phyloP scores from a whole-genome alignment of 2,113 vertebrate species.

The Grus americana region DNA sequence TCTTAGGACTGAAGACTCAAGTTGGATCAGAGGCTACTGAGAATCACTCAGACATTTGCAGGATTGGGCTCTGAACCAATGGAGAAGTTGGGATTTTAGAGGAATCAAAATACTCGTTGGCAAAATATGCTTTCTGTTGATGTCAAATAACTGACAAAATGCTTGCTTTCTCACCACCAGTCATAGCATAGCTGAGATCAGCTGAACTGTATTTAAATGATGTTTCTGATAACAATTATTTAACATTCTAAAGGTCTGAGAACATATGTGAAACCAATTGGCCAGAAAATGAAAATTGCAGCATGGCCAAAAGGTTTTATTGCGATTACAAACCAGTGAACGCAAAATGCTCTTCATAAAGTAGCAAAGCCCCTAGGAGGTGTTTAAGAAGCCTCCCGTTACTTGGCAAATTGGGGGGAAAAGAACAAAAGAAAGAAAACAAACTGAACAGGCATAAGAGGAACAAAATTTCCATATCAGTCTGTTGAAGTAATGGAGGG shows the following conservation, averaged over 20 bases:
- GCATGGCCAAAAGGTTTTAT: constrained; percentile 6
- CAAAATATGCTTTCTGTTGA: neutral
- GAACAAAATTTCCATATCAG: constrained; percentile 11
- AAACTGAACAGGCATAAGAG: neutral
- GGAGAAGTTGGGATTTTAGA: neutral
- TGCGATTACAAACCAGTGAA: neutral
- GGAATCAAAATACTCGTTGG: neutral
- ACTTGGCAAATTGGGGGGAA: neutral
- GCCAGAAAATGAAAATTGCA: constrained; percentile 47
- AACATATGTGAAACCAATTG: constrained; percentile 38
- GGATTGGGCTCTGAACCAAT: neutral
- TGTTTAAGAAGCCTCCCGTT: neutral
- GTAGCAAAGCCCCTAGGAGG: neutral
- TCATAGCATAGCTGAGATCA: neutral
- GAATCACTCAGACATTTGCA: neutral
- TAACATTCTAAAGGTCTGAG: constrained; percentile 1
- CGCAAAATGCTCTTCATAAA: neutral
- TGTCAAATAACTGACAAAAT: neutral
- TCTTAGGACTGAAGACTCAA: neutral
- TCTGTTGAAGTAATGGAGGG: neutral
- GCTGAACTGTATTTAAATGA: neutral
- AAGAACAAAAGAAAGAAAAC: neutral
- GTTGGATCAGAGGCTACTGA: neutral
- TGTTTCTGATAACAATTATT: constrained; percentile 22
- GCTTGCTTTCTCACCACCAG: neutral